Conservation (phyloP, 1,140 invertebrate genomes). For the Triops longicaudatus region DNA sequence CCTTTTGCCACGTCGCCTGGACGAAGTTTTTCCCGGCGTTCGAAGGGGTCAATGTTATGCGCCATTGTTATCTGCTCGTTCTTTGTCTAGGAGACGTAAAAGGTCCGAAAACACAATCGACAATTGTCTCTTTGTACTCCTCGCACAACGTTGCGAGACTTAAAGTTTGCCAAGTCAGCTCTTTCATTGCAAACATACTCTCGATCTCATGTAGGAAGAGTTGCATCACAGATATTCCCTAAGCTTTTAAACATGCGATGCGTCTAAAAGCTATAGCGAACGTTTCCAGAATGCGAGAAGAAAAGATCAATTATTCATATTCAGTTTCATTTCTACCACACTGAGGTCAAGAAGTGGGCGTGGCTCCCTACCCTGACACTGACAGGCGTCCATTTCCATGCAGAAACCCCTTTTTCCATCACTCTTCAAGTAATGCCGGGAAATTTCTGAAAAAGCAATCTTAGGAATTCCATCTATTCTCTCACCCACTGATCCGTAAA, state of each 20-base stretch:
- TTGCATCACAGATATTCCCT: not conserved
- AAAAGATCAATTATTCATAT: not conserved
- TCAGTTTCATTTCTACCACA: not conserved
- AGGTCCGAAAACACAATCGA: not conserved
- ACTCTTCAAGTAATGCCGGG: not conserved
- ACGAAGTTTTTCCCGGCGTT: not conserved
- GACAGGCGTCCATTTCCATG: not conserved
- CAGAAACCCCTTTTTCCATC: not conserved
- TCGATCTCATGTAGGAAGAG: not conserved
- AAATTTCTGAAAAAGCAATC: not conserved
- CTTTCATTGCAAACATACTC: not conserved
- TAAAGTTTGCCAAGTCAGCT: not conserved
- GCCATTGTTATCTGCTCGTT: slow-evolving; percentile 11
- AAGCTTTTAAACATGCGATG: not conserved
- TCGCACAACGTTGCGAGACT: not conserved
- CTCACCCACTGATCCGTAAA: not conserved
- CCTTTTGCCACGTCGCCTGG: not conserved
- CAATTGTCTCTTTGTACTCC: slow-evolving; percentile 8
- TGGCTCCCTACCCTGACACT: slow-evolving; percentile 3
- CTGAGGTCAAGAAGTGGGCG: not conserved
- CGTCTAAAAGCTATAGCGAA: not conserved
- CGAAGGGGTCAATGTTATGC: slow-evolving; percentile 14
- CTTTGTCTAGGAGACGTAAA: slow-evolving; percentile 5
- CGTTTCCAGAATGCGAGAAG: not conserved
- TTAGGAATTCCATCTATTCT: not conserved